phyloP scores from a whole-genome alignment of 2,113 vertebrate genomes.

The Thryonomys swinderianus region DNA sequence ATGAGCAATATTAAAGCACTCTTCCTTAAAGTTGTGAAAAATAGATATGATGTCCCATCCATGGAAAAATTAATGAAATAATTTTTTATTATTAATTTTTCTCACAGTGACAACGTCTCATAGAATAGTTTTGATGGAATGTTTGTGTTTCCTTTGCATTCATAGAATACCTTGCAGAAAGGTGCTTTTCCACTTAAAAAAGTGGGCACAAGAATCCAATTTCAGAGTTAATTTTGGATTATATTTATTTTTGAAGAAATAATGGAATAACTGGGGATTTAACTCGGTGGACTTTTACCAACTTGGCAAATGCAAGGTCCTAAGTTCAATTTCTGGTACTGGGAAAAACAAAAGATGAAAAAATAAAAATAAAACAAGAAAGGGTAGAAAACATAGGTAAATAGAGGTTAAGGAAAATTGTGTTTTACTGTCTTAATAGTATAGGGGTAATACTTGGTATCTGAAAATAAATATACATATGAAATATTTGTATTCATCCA shows the following conservation, averaged over 20 bases:
- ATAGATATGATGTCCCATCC: background rate
- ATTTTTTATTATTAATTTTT: constrained; percentile 36
- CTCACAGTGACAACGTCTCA: background rate
- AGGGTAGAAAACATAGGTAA: background rate
- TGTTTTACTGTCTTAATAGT: background rate
- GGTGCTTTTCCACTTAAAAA: background rate
- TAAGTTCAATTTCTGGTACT: no score
- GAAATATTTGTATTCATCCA: background rate
- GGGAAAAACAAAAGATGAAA: no score
- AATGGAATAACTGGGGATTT: background rate
- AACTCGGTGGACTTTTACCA: no score
- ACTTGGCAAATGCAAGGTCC: no score
- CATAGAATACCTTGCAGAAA: background rate
- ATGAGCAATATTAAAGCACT: background rate
- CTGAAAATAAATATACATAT: background rate
- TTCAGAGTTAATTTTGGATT: background rate
- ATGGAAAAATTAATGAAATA: background rate
- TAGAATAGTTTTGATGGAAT: background rate
- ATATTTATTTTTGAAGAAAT: background rate
- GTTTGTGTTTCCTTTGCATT: background rate
- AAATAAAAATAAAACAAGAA: no score
- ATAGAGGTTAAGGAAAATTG: background rate
- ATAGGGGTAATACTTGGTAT: background rate
- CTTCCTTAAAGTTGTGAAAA: background rate
- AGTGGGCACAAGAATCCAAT: background rate